These are phyloP conservation scores for Pseudorhombus dupliciocellatus DNA, from an alignment of 2,113 vertebrate species.

Conservation along the genomic window DNA sequence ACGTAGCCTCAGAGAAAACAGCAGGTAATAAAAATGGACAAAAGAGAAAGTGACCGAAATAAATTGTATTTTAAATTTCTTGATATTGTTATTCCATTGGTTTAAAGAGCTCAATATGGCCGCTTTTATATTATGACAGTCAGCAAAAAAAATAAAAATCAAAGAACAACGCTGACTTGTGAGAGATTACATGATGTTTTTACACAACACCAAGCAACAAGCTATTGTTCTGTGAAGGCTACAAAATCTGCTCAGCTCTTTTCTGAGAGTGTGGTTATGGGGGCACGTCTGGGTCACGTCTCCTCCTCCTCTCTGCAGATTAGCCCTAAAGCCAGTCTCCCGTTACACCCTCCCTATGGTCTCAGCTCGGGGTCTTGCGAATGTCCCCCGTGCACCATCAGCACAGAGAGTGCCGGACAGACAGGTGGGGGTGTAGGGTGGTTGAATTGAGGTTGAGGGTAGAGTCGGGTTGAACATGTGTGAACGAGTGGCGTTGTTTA, in stretches of 20 bases:
- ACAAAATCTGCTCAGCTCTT: slow-evolving; percentile 10
- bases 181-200: neutral
- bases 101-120: neutral
- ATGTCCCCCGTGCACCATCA: neutral
- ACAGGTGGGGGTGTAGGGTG: slow-evolving; percentile 16
- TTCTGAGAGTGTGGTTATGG: slow-evolving; percentile 18
- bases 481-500: slow-evolving; percentile 38
- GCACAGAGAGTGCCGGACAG: slow-evolving; percentile 12
- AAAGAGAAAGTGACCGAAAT: neutral
- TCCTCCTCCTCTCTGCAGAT: slow-evolving; percentile 50
- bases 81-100: neutral
- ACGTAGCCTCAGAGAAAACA: neutral
- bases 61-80: no score
- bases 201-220: neutral
- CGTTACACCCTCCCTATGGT: slow-evolving; percentile 43
- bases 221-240: neutral
- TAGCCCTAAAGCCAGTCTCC: slow-evolving; percentile 53
- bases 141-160: no score
- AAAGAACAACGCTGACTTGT: neutral
- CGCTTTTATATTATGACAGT: neutral
- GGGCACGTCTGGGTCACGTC: slow-evolving; percentile 63
- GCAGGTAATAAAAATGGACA: neutral
- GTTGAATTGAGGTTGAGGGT: slow-evolving; percentile 32
- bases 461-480: slow-evolving; percentile 1
- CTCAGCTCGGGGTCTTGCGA: neutral